Evolutionary conservation across 2,888 invertebrate genomes (phyloP), one percentile per base, ranked within the genome.

Genomic region (Gortyna flavago): DNA sequence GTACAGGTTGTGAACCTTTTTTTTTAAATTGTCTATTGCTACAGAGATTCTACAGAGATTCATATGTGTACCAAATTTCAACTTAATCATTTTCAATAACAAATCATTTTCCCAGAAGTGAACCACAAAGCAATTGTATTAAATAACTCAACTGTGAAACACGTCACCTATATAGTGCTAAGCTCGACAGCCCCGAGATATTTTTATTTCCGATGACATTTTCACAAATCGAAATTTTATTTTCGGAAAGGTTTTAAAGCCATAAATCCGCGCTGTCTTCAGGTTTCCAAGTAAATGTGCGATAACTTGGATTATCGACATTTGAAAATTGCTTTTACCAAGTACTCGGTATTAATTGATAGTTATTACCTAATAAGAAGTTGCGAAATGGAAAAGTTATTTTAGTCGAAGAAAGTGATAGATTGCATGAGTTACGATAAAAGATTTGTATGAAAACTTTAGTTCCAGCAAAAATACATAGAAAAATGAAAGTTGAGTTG

Each of bases 311-410:
- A 85, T 83, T 80, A 80, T 80, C 75, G 79, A 69, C 76, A 75
- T 87, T 85, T 75, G 75, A 76, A 80, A 84, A 82, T 85, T 75
- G 76, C 79, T 71, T 80, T 79, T 75, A 84, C 75, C 72, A 77
- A 77, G 35, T 25, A 66, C 65, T 70, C 29, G 35, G 76, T 75
- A 72, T 62, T 77, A 83, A 83, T 78, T 81, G 80, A 85, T 85
- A 84, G 84, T 83, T 81, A 72, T 35, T n/a, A n/a, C n/a, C n/a
- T 80, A 71, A 66, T 62, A 68, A 68, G 25, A n/a, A 64, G 29
- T 57, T 35, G 76, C 16, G n/a, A 76, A 73, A 79, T 83, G 41
- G 61, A 69, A 80, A 68, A 67, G 13, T 13, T 57, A 69, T 57
- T 72, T 59, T 29, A 38, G 41, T 25, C 9, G 1, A 1, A n/a